Evolutionary conservation across 2,888 invertebrate genomes (phyloP).

Genomic region (Heliconius ethilla): DNA sequence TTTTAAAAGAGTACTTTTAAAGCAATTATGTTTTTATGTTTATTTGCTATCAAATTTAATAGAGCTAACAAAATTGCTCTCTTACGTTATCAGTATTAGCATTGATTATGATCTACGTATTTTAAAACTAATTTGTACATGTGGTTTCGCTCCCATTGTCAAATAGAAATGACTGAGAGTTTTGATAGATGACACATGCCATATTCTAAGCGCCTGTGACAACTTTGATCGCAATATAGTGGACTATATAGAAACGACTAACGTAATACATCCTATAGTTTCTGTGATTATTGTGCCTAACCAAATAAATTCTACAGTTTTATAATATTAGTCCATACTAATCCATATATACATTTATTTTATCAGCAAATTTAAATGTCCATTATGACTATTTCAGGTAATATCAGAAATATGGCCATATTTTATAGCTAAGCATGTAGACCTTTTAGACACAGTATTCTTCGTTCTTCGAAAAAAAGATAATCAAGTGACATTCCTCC

Average conservation of each 20-base stretch:
- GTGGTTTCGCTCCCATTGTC: neutral
- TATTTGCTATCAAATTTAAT: neutral
- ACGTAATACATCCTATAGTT: too few relatives aligned
- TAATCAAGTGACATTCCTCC: slow-evolving; percentile 92
- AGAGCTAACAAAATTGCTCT: neutral
- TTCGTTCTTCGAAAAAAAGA: slow-evolving; percentile 91
- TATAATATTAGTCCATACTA: too few relatives aligned
- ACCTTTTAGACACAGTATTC: slow-evolving; percentile 91
- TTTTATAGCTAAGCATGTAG: slow-evolving; percentile 89
- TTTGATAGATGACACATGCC: too few relatives aligned
- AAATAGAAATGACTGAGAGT: too few relatives aligned
- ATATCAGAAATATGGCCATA: slow-evolving; percentile 83
- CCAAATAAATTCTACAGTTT: too few relatives aligned
- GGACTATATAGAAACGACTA: too few relatives aligned
- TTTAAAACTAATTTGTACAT: neutral
- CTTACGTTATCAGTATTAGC: neutral
- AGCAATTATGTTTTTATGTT: neutral
- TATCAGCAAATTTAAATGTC: neutral
- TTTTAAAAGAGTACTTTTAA: too few relatives aligned
- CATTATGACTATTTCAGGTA: slow-evolving; percentile 57
- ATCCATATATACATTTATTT: neutral
- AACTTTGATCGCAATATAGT: too few relatives aligned
- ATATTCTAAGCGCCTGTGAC: too few relatives aligned
- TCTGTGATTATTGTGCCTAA: too few relatives aligned
- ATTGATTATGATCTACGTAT: neutral